These are phyloP conservation scores for Barypeithes pellucidus DNA, from an alignment of 2,888 invertebrate genomes.

Conservation along the genomic window DNA sequence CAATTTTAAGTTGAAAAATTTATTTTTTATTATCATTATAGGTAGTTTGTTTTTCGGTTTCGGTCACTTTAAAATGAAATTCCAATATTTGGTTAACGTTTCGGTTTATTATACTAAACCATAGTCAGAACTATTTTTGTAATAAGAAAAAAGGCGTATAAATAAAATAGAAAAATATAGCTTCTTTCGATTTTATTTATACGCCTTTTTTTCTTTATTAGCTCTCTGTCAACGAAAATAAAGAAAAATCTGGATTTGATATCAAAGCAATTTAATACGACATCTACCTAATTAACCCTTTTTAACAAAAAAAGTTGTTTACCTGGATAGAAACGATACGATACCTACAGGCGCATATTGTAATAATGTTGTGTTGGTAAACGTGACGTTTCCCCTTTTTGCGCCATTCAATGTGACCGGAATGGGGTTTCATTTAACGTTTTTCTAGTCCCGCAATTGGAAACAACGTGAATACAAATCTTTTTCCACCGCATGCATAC, in stretches of 20 bases:
- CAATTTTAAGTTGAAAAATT: too few species aligned
- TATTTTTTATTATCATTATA: too few species aligned
- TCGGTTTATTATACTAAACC: too few species aligned
- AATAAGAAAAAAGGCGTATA: too few species aligned
- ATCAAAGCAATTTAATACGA: not conserved
- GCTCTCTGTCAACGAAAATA: too few species aligned
- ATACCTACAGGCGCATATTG: slow-evolving; percentile 2
- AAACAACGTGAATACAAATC: slow-evolving; percentile 12
- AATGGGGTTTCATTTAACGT: slow-evolving; percentile 1
- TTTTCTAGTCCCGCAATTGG: not conserved
- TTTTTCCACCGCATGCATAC: slow-evolving; percentile 12
- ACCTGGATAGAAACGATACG: not conserved
- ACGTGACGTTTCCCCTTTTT: slow-evolving; percentile 2
- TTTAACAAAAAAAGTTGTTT: not conserved
- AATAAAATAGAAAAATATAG: too few species aligned
- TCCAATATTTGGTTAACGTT: too few species aligned
- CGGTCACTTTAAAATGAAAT: too few species aligned
- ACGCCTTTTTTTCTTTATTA: too few species aligned
- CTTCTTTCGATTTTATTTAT: too few species aligned
- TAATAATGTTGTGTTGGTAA: not conserved
- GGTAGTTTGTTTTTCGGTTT: too few species aligned
- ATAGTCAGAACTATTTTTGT: too few species aligned
- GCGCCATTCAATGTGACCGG: slow-evolving; percentile 1
- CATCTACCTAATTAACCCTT: not conserved
- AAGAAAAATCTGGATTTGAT: not conserved